A percentile compares a stretch with the other conserved stretches of the same genome.
These are phyloP conservation scores for Phenacoccus solenopsis DNA, from an alignment of 1,140 invertebrate species.

Conservation along the genomic window DNA sequence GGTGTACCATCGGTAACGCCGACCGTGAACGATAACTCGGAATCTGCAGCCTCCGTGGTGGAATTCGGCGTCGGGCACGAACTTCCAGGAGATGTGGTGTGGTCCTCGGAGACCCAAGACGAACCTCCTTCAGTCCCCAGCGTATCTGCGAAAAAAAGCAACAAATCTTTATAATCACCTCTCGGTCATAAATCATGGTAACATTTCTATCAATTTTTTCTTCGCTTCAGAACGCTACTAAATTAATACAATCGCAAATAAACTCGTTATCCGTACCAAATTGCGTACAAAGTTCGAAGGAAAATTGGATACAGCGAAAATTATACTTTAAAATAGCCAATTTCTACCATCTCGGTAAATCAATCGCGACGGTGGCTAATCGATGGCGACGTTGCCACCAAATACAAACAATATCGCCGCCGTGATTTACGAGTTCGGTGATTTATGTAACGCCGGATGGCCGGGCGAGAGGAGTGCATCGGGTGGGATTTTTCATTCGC, in stretches of 20 bases:
- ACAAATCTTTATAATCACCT: too few relatives aligned
- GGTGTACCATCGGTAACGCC: slow-evolving; percentile 60
- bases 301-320: not conserved
- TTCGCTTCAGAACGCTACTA: too few relatives aligned
- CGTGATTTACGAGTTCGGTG: not conserved
- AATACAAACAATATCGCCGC: not conserved
- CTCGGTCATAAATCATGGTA: too few relatives aligned
- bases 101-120: slow-evolving; percentile 35
- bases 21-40: slow-evolving; percentile 47
- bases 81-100: slow-evolving; percentile 36
- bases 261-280: not conserved
- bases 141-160: not conserved
- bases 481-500: not conserved
- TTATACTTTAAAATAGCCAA: not conserved
- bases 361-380: not conserved
- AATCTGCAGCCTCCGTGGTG: slow-evolving; percentile 40
- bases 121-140: slow-evolving; percentile 7
- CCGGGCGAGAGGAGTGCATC: not conserved
- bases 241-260: too few relatives aligned
- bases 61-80: slow-evolving; percentile 46
- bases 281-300: not conserved
- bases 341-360: not conserved
- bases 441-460: not conserved
- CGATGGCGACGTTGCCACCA: not conserved
- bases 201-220: too few relatives aligned